phyloP scores from a whole-genome alignment of 2,797 vertebrate species.

The Pipistrellus nathusii region DNA sequence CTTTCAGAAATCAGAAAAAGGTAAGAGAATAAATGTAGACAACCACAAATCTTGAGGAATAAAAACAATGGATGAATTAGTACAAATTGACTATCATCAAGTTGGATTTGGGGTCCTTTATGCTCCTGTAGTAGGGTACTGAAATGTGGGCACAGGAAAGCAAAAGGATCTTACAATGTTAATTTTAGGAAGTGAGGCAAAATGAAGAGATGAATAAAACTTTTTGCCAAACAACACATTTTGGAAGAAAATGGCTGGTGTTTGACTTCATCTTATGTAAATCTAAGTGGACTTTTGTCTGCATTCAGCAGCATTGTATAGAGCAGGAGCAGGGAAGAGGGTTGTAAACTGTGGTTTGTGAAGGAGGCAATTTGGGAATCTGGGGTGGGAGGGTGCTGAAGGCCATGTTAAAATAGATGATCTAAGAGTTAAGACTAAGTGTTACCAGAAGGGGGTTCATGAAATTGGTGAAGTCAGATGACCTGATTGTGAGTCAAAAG shows the following conservation, averaged over 20 bases:
- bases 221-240: not conserved
- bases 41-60: not conserved
- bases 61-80: not conserved
- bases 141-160: not conserved
- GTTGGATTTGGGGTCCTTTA: not conserved
- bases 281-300: not conserved
- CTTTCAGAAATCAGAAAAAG: not conserved
- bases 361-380: not conserved
- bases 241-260: not conserved
- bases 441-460: not conserved
- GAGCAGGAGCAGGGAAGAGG: not conserved
- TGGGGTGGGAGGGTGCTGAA: not conserved
- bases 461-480: not conserved
- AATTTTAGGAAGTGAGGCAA: not conserved
- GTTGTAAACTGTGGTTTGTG: not conserved
- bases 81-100: not conserved
- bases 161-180: not conserved
- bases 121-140: not conserved
- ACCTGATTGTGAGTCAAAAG: not conserved
- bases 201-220: not conserved
- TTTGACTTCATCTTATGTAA: not conserved
- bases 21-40: not conserved
- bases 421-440: not conserved
- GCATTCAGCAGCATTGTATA: not conserved
- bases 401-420: not conserved